phyloP scores from a whole-genome alignment of 2,797 vertebrate species.

The Catharus ustulatus region DNA sequence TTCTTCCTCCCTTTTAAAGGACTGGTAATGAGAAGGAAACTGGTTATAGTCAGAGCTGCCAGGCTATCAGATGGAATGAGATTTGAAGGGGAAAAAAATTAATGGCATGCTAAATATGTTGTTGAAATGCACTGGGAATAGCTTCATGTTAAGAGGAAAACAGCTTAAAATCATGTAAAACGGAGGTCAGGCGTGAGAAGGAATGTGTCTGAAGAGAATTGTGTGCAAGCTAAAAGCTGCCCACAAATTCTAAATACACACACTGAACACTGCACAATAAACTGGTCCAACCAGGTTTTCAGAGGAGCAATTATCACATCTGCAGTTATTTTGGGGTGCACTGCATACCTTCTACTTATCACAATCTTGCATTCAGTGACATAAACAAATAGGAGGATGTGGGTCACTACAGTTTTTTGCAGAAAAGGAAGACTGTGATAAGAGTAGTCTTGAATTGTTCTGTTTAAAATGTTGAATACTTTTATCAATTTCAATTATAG shows the following conservation, averaged over 20 bases:
- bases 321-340: not conserved
- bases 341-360: not conserved
- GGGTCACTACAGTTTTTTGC: not conserved
- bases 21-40: constrained; percentile 40
- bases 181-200: constrained; percentile 15
- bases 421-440: not conserved
- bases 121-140: constrained; percentile 47
- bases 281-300: not conserved
- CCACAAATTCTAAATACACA: constrained; percentile 2
- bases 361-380: not conserved
- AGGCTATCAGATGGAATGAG: constrained; percentile 58
- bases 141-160: constrained; percentile 52
- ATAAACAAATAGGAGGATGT: constrained; percentile 30
- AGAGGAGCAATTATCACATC: not conserved
- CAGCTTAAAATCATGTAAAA: constrained; percentile 50
- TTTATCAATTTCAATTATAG: not conserved
- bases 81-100: constrained; percentile 35
- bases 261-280: not conserved
- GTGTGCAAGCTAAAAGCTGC: constrained; percentile 31
- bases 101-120: constrained; percentile 63
- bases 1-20: not conserved
- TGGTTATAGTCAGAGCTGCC: constrained; percentile 41
- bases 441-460: not conserved
- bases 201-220: constrained; percentile 49
- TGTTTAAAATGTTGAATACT: not conserved